Conservation (phyloP, 2,113 vertebrate genomes). For the Saimiri boliviensis region DNA sequence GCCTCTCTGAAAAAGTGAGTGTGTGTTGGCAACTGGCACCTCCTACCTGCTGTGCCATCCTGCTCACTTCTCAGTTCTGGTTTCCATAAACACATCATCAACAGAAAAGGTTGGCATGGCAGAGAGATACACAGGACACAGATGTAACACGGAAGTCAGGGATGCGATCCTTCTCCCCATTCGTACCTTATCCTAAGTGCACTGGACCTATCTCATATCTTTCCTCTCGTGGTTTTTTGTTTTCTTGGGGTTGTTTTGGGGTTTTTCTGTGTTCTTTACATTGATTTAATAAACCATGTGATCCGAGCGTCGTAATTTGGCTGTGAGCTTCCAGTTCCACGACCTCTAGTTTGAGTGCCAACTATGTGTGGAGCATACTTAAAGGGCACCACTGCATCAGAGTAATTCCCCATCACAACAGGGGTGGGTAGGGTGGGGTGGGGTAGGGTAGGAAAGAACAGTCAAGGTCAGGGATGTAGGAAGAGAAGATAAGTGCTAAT, state of each 20-base stretch:
- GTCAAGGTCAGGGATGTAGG: not conserved
- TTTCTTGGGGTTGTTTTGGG: not conserved
- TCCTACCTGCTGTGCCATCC: not conserved
- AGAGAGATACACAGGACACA: not conserved
- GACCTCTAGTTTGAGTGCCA: not conserved
- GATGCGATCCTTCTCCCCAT: not conserved
- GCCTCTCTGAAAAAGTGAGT: not conserved
- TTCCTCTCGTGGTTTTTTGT: not conserved
- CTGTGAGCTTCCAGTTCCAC: not conserved
- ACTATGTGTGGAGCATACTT: not conserved
- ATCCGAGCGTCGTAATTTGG: not conserved
- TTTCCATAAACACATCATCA: not conserved
- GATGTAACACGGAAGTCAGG: not conserved
- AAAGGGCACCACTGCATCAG: not conserved
- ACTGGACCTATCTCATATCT: not conserved
- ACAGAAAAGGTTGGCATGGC: not conserved
- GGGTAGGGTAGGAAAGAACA: not conserved
- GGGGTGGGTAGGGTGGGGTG: no score
- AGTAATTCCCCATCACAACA: not conserved
- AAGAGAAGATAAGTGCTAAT: not conserved
- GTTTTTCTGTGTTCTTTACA: not conserved
- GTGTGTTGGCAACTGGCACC: not conserved
- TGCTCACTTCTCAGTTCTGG: not conserved
- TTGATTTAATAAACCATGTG: not conserved
- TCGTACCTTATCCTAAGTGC: not conserved